Evolutionary conservation across 1,140 invertebrate genomes (phyloP).

Genomic region (Ceratina japonica): DNA sequence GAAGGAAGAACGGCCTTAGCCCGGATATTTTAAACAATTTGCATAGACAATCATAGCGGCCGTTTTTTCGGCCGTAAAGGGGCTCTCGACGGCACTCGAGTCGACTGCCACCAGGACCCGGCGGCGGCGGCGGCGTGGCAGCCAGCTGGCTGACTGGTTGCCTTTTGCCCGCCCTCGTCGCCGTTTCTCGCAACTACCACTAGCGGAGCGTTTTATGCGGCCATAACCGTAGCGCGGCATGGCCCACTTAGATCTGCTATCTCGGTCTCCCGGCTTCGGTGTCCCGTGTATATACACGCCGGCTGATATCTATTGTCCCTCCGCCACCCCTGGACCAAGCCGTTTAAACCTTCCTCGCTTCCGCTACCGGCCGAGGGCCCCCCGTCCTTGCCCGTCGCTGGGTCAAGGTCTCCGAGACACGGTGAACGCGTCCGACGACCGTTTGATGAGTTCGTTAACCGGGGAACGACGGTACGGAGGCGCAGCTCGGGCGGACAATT

Average conservation of each 20-base stretch:
- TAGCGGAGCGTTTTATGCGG: conserved; percentile 75
- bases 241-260: conserved; percentile 80
- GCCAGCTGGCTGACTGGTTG: conserved; percentile 51
- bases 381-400: conserved; percentile 51
- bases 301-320: conserved; percentile 76
- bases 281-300: conserved; percentile 55
- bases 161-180: conserved; percentile 33
- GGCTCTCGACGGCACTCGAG: conserved; percentile 60
- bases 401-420: conserved; percentile 47
- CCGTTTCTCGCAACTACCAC: conserved; percentile 48
- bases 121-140: no score
- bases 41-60: conserved; percentile 79
- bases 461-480: no score
- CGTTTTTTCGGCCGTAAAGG: conserved; percentile 79
- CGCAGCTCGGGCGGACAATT: conserved; percentile 67
- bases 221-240: conserved; percentile 78
- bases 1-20: conserved; percentile 47
- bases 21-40: conserved; percentile 80
- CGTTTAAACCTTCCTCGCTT: conserved; percentile 52
- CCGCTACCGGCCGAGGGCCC: conserved; percentile 32
- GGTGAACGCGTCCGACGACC: not conserved
- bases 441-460: conserved; percentile 23
- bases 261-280: conserved; percentile 64
- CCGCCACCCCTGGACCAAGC: conserved; percentile 54
- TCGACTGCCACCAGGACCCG: conserved; percentile 58